These are phyloP conservation scores for Teleogryllus oceanicus DNA, from an alignment of 2,888 invertebrate species.

Conservation along the genomic window DNA sequence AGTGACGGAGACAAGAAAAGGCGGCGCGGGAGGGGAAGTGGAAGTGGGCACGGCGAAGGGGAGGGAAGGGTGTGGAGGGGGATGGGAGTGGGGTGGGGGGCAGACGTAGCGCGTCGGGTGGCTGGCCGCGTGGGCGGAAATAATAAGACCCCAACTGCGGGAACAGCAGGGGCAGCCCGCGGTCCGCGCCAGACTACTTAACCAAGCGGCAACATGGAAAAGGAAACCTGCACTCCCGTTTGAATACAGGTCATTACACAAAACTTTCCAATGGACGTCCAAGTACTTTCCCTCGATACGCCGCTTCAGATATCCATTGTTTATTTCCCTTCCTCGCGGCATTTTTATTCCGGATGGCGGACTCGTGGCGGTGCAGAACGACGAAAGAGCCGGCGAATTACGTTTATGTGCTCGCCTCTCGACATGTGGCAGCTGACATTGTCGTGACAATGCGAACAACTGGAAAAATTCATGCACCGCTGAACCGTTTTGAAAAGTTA, in stretches of 20 bases:
- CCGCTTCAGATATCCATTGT: not conserved
- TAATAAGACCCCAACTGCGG: too few relatives aligned
- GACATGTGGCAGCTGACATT: not conserved
- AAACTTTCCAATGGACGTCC: constrained; percentile 5
- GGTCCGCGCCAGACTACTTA: too few relatives aligned
- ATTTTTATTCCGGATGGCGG: too few relatives aligned
- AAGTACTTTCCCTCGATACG: constrained; percentile 1
- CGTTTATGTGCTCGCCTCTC: not conserved
- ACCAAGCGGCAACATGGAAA: not conserved
- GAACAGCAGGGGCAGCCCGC: too few relatives aligned
- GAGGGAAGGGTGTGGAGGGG: too few relatives aligned
- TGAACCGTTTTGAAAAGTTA: not conserved
- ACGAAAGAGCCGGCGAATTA: not conserved
- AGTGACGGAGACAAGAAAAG: too few relatives aligned
- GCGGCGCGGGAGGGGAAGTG: too few relatives aligned
- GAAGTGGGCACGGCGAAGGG: too few relatives aligned
- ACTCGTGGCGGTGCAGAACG: not conserved
- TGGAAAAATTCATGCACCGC: not conserved
- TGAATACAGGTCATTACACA: not conserved
- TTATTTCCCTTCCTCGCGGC: not conserved
- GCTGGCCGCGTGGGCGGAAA: too few relatives aligned
- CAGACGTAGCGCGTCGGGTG: too few relatives aligned
- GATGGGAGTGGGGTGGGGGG: too few relatives aligned
- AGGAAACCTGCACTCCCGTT: not conserved
- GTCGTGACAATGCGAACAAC: not conserved